Evolutionary conservation across 2,888 invertebrate species (phyloP).

Genomic region (Apocheima hispidaria): DNA sequence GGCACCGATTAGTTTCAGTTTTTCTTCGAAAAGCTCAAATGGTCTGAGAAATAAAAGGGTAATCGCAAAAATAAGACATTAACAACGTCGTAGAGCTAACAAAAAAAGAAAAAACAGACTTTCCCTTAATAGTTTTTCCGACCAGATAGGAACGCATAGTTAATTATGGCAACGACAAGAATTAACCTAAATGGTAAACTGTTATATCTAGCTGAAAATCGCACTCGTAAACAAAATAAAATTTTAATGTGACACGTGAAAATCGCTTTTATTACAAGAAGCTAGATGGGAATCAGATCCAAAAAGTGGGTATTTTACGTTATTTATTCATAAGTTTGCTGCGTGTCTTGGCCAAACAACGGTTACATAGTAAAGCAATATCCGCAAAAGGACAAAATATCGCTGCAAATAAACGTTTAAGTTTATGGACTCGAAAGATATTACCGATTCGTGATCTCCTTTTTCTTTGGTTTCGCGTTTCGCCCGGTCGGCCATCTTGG

Average conservation of each 20-base stretch:
- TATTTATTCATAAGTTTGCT: slow-evolving; percentile 39
- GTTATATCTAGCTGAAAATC: not conserved
- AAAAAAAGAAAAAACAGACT: slow-evolving; percentile 9
- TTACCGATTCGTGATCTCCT: slow-evolving; percentile 86
- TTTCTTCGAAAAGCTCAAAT: slow-evolving; percentile 4
- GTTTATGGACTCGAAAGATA: slow-evolving; percentile 86
- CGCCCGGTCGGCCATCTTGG: slow-evolving; percentile 84
- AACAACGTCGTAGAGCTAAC: slow-evolving; percentile 20
- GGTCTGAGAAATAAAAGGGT: slow-evolving; percentile 13
- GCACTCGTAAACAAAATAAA: not conserved
- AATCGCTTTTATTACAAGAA: slow-evolving; percentile 9
- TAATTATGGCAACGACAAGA: not conserved
- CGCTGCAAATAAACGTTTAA: slow-evolving; percentile 86
- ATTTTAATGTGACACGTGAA: not conserved
- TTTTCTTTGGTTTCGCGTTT: slow-evolving; percentile 83
- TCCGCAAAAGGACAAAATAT: slow-evolving; percentile 85
- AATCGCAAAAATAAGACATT: slow-evolving; percentile 27
- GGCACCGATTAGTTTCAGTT: slow-evolving; percentile 1
- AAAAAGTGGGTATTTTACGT: slow-evolving; percentile 27
- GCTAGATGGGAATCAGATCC: slow-evolving; percentile 7
- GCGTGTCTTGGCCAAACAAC: slow-evolving; percentile 49
- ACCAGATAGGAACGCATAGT: too few relatives aligned
- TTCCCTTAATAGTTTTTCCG: slow-evolving; percentile 6
- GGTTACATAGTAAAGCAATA: slow-evolving; percentile 80
- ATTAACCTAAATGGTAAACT: not conserved